Percentiles rank a stretch among this genome's conserved stretches.
These are phyloP conservation scores for Macropus fuliginosus DNA, from an alignment of 2,797 vertebrate species.

Conservation along the genomic window DNA sequence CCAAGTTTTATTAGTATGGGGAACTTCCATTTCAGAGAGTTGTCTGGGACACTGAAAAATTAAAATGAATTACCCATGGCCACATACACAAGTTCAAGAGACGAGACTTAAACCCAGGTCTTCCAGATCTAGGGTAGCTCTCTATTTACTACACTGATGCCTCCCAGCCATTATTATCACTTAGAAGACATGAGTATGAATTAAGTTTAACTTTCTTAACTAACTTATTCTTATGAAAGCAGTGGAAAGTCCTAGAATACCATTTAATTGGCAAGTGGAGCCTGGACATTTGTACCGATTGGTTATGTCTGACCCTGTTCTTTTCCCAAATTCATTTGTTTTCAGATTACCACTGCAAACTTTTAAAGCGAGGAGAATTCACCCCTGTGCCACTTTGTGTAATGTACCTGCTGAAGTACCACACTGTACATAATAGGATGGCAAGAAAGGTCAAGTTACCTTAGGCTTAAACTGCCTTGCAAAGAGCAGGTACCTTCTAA, in stretches of 20 bases:
- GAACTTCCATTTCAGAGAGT: not conserved
- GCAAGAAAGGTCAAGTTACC: slow-evolving; percentile 83
- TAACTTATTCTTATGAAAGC: not conserved
- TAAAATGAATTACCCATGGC: not conserved
- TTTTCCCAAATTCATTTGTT: not conserved
- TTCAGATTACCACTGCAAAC: not conserved
- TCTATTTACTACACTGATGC: not conserved
- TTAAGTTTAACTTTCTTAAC: not conserved
- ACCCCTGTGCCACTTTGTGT: not conserved
- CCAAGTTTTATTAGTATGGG: not conserved
- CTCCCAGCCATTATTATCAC: not conserved
- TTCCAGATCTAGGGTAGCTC: not conserved
- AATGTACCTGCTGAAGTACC: not conserved
- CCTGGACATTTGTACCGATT: not conserved
- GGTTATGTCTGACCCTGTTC: not conserved
- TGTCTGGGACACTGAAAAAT: not conserved
- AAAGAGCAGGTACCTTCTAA: slow-evolving; percentile 96
- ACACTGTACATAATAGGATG: not conserved
- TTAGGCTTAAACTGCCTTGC: slow-evolving; percentile 99
- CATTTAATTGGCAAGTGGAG: not conserved
- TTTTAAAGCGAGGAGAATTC: not conserved
- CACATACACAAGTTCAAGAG: not conserved
- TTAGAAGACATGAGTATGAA: not conserved
- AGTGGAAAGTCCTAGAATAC: not conserved
- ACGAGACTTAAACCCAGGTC: not conserved